Evolutionary conservation across 2,888 invertebrate species (phyloP).

Genomic region (Anodontia alba): DNA sequence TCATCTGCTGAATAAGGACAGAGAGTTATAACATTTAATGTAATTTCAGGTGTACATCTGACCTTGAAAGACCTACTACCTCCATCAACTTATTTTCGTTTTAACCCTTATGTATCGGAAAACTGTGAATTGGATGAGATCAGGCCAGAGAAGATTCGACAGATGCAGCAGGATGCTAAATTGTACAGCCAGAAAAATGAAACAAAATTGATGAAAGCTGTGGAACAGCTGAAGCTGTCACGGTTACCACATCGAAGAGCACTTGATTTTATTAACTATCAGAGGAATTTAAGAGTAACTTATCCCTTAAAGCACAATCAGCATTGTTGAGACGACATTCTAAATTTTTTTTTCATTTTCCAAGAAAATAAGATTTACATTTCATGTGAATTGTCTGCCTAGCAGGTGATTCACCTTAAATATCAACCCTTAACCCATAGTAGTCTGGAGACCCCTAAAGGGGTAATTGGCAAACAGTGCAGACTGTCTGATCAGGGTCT

Average conservation of each 20-base stretch:
- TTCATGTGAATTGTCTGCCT: no score
- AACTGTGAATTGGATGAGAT: conserved; percentile 93
- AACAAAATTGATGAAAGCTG: conserved; percentile 87
- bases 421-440: no score
- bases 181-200: conserved; percentile 93
- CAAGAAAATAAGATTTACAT: no score
- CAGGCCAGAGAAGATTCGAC: conserved; percentile 89
- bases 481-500: no score
- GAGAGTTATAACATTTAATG: no score
- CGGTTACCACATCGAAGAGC: conserved; percentile 69
- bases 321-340: no score
- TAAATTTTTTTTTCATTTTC: no score
- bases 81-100: conserved; percentile 91
- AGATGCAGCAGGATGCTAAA: conserved; percentile 90
- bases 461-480: no score
- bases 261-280: conserved; percentile 48
- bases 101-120: conserved; percentile 94
- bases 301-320: no score
- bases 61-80: conserved; percentile 85
- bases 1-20: no score
- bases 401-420: no score
- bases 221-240: conserved; percentile 67
- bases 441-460: no score
- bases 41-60: conserved; percentile 88
- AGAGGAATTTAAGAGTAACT: background rate